phyloP scores from a whole-genome alignment of 2,888 invertebrate species.

The Tricholauxania praeusta region DNA sequence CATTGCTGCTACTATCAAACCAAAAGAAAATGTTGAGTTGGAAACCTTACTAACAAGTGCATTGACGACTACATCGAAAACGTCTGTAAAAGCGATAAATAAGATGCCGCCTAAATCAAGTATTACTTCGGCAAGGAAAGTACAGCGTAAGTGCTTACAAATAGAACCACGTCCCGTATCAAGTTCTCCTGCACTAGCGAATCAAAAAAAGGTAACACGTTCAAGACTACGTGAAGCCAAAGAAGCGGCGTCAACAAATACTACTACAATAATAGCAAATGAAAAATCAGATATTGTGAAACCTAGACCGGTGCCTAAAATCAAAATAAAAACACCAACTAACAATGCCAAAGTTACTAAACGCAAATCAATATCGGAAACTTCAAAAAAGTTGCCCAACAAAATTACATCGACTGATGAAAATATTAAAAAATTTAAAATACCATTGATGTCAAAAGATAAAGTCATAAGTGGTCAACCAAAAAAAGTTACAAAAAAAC shows the following conservation, averaged over 20 bases:
- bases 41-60: background rate
- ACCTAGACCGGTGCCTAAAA: slow-evolving; percentile 33
- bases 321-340: slow-evolving; percentile 32
- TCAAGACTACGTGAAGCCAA: background rate
- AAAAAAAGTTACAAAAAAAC: background rate
- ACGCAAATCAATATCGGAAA: background rate
- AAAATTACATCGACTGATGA: background rate
- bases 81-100: slow-evolving; percentile 23
- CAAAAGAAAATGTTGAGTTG: background rate
- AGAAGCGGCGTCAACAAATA: slow-evolving; percentile 13
- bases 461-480: background rate
- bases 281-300: background rate
- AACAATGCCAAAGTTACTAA: background rate
- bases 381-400: background rate
- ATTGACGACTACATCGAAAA: background rate
- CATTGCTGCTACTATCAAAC: background rate
- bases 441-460: background rate
- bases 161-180: slow-evolving; percentile 57
- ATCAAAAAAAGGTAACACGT: slow-evolving; percentile 32
- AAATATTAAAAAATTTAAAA: background rate
- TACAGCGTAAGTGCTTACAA: slow-evolving; percentile 50
- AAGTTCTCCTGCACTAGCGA: slow-evolving; percentile 30
- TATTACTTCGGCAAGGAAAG: slow-evolving; percentile 31
- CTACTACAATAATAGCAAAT: background rate
- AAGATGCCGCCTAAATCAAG: slow-evolving; percentile 24